Evolutionary conservation across 2,113 vertebrate genomes (phyloP), one percentile per base, ranked within the genome.

Genomic region (Misgurnus anguillicaudatus): DNA sequence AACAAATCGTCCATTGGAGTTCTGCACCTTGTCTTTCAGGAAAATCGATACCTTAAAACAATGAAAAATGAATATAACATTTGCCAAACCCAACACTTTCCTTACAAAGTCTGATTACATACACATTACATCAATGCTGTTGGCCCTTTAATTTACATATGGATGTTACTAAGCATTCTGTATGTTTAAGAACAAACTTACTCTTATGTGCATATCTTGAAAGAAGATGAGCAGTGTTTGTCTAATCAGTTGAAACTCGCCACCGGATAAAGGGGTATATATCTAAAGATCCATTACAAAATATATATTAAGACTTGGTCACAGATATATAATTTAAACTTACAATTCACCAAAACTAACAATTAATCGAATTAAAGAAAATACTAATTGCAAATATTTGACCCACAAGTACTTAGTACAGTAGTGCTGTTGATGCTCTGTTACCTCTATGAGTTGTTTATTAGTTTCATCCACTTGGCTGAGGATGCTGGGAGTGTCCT

Each of bases 171-270:
- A 5, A n/a, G 31, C 36, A 70, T 70, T 71, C 11, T 24, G 11
- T 45, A 73, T 60, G n/a, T 24, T 41, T 48, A 62, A 61, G 61
- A 39, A n/a, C 6, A n/a, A 38, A 84, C 95, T 95, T 91, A 99
- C 98, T 90, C 97, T 90, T 86, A 99, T 98, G 74, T 99, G 98
- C 94, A 99, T 96, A 87, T 99, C 97, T 90, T 99, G 98, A 86
- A 99, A 99, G 89, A 99, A 99, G 85, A 94, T 89, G 36, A 99
- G 95, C 73, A 99, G 93, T 0, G 94, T 99, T 91, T 99, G 97
- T 82, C 97, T 93, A 87, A 99, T 97, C 45, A 97, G 89, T 88
- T 98, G 97, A 90, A 99, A 97, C 86, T 99, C 96, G 0, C 98
- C 98, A 21, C 89, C 80, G 89, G 90, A 81, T 67, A 88, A 83